Evolutionary conservation across 1,140 invertebrate genomes (phyloP), one percentile per base, ranked within the genome.

Genomic region (Lepidostoma basale): DNA sequence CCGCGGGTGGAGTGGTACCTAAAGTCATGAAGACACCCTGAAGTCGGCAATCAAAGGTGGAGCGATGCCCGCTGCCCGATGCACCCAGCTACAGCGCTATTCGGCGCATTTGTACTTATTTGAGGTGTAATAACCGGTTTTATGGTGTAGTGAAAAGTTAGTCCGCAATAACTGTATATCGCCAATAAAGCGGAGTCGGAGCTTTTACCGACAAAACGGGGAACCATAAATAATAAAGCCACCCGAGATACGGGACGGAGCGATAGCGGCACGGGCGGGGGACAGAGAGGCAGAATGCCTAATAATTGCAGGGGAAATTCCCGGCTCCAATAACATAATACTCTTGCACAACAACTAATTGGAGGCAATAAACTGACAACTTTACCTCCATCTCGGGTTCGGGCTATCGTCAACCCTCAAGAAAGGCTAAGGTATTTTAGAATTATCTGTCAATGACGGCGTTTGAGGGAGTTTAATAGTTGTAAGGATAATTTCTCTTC

Each of bases 221-320:
- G 30, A 39, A 33, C 16, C 52, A 30, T 56, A 56, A 56, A 56
- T 56, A 36, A 56, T 56, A 56, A 56, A 56, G 14, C 52, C 52
- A 56, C 36, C 52, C 52, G 30, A 39, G 52, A 56, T 56, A 47
- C 16, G 44, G 30, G 28, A 36, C 8, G 26, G n/a, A 16, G n/a
- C 8, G 18, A n/a, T n/a, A 22, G 10, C 1, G 22, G 23, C 1
- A 3, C n/a, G 30, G n/a, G 52, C 10, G 26, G 26, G 16, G 20
- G 52, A 22, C 8, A 30, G 52, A 36, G 52, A 36, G 14, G 28
- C n/a, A n/a, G 30, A n/a, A 8, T 16, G 26, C 26, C 36, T 33
- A n/a, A 28, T 56, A 56, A 56, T 56, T 56, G 52, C 14, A 20
- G 23, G 26, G 52, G 52, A 56, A 56, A 56, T 39, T 18, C 14